phyloP scores from a whole-genome alignment of 2,113 vertebrate genomes.

The Gracilinanus agilis region DNA sequence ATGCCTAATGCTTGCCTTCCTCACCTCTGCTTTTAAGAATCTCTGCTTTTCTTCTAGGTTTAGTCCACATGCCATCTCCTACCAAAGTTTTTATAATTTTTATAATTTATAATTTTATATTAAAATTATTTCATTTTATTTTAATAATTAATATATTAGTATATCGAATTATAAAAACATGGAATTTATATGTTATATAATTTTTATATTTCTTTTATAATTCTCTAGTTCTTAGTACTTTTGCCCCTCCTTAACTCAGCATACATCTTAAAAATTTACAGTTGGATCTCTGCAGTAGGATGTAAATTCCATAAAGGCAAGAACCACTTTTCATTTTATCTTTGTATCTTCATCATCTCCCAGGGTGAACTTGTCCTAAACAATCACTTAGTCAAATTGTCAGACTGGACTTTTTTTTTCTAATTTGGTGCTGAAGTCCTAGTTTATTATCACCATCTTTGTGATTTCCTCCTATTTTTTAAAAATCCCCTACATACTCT shows the following conservation, averaged over 20 bases:
- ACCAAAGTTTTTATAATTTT: too few species aligned
- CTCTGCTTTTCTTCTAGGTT: background rate
- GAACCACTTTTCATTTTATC: background rate
- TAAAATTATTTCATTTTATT: too few species aligned
- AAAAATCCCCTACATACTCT: too few species aligned
- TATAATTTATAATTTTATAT: too few species aligned
- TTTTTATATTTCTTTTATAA: too few species aligned
- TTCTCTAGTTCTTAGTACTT: background rate
- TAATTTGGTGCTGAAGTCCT: background rate
- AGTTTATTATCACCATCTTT: background rate
- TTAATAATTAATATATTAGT: too few species aligned
- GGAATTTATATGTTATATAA: too few species aligned
- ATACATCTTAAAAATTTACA: background rate
- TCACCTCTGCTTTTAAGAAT: background rate
- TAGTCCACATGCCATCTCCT: background rate
- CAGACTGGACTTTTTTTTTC: background rate
- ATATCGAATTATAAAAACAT: too few species aligned
- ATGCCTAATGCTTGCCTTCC: background rate
- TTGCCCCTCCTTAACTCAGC: background rate
- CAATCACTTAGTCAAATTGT: background rate
- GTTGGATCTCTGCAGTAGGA: too few species aligned
- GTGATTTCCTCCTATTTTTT: too few species aligned
- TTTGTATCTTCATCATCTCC: background rate
- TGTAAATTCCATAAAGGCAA: background rate
- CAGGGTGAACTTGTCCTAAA: background rate